Evolutionary conservation across 2,797 vertebrate genomes (phyloP).

Genomic region (Avahi laniger): DNA sequence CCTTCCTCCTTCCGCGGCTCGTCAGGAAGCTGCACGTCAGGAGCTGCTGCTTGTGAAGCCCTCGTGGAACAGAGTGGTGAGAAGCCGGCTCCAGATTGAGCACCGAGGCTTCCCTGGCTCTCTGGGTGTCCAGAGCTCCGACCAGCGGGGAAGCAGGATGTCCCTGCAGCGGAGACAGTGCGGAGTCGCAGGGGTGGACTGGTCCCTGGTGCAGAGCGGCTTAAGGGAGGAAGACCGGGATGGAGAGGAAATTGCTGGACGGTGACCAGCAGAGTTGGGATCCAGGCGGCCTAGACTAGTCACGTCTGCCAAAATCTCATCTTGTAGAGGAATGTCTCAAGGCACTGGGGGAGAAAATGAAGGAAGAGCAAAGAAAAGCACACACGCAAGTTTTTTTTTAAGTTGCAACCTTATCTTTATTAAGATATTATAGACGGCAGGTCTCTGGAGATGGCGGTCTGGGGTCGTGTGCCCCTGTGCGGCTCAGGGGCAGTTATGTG

Average conservation of each 20-base stretch:
- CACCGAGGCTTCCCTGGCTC: neutral
- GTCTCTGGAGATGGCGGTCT: neutral
- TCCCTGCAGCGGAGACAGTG: rapidly evolving
- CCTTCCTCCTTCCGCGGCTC: neutral
- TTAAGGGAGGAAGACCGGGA: neutral
- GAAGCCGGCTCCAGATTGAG: neutral
- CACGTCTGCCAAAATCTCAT: neutral
- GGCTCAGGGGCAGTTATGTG: neutral
- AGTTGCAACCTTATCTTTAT: neutral
- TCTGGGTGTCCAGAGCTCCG: neutral
- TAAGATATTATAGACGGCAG: neutral
- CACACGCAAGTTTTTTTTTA: neutral
- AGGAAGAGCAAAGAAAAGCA: neutral
- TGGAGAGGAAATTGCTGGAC: neutral
- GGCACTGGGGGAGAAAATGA: neutral
- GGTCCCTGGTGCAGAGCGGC: neutral
- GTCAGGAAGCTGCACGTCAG: no score
- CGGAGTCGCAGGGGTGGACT: neutral
- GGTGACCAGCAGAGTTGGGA: neutral
- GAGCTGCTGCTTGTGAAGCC: no score
- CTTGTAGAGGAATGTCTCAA: neutral
- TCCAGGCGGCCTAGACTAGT: neutral
- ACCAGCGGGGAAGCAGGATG: neutral
- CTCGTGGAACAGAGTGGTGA: neutral
- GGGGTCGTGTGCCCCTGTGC: neutral